phyloP scores from a whole-genome alignment of 2,888 invertebrate species.

The Dione juno region DNA sequence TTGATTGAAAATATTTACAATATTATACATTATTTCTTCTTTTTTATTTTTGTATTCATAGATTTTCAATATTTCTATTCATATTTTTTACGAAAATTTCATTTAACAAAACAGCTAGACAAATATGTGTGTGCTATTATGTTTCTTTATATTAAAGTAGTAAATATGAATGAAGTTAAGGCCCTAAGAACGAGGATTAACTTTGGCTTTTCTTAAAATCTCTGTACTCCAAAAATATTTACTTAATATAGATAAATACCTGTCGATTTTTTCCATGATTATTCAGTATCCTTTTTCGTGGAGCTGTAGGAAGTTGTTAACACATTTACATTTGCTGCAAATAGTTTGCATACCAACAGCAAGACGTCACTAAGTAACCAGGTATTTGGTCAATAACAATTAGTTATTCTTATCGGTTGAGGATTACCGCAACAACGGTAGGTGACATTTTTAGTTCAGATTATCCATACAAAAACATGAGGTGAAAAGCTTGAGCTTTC shows the following conservation, averaged over 20 bases:
- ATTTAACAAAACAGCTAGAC: neutral
- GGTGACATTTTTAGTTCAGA: neutral
- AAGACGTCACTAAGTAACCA: conserved; percentile 33
- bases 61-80: neutral
- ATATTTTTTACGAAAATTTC: neutral
- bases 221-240: neutral
- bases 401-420: conserved; percentile 14
- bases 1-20: neutral
- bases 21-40: no score
- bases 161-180: neutral
- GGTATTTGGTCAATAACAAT: conserved; percentile 29
- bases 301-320: neutral
- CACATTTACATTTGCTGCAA: neutral
- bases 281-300: neutral
- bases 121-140: neutral
- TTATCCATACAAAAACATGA: neutral
- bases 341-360: neutral
- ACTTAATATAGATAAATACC: conserved; percentile 10
- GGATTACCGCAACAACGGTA: neutral
- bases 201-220: neutral
- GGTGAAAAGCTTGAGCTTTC: no score
- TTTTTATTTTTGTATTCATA: no score
- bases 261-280: conserved; percentile 26
- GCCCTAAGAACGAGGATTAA: neutral
- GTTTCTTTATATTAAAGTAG: no score